phyloP scores from a whole-genome alignment of 2,113 vertebrate genomes.

The Lophura nycthemera region DNA sequence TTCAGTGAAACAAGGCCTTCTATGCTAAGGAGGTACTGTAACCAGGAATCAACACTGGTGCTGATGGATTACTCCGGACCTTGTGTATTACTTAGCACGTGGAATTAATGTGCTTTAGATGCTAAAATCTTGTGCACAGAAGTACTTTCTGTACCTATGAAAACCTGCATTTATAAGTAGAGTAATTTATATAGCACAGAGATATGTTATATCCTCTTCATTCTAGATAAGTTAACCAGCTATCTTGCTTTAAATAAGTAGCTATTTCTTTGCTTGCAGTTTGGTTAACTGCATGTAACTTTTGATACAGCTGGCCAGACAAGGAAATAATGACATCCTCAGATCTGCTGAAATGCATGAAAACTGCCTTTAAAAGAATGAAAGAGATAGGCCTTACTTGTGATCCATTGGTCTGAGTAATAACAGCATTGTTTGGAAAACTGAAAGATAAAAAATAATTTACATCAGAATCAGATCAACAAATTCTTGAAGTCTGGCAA shows the following conservation, averaged over 20 bases:
- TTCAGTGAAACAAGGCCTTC: not conserved
- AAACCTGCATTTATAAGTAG: not conserved
- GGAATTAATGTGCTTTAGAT: not conserved
- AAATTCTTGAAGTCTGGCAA: not conserved
- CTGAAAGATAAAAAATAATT: slow-evolving; percentile 75
- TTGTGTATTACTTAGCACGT: not conserved
- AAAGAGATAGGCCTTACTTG: slow-evolving; percentile 73
- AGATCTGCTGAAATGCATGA: not conserved
- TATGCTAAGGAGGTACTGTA: not conserved
- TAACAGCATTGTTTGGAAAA: slow-evolving; percentile 75
- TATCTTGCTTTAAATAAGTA: not conserved
- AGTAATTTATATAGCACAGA: not conserved
- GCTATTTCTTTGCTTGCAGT: not conserved
- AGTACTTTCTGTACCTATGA: not conserved
- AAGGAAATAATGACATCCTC: not conserved
- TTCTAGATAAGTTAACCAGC: not conserved
- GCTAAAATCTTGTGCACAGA: not conserved
- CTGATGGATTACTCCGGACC: rapidly evolving
- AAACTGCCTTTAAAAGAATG: not conserved
- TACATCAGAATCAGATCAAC: slow-evolving; percentile 4
- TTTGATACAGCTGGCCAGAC: not conserved
- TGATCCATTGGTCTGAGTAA: slow-evolving; percentile 79
- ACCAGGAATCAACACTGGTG: not conserved
- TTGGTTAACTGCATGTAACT: not conserved
- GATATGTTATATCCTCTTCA: not conserved